These are phyloP conservation scores for Tetrao urogallus DNA, from an alignment of 2,113 vertebrate species.

Conservation along the genomic window DNA sequence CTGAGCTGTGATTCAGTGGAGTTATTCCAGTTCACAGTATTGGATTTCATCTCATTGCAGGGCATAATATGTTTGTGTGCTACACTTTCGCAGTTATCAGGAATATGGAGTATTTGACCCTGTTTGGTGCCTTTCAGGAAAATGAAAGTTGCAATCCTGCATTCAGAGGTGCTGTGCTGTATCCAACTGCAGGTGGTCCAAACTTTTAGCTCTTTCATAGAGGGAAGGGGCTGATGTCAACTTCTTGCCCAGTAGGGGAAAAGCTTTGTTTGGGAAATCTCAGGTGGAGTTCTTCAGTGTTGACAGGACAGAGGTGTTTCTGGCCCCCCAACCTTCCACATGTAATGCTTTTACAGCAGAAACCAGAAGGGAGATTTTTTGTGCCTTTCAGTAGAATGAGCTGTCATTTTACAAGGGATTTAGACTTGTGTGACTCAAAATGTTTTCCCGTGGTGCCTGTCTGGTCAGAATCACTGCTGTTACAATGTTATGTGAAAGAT, in stretches of 20 bases:
- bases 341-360: neutral
- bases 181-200: neutral
- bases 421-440: neutral
- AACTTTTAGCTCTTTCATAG: neutral
- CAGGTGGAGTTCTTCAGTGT: neutral
- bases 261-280: neutral
- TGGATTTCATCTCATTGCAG: neutral
- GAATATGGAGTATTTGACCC: neutral
- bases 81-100: neutral
- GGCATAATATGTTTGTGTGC: neutral
- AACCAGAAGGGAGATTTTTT: neutral
- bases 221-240: neutral
- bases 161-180: neutral
- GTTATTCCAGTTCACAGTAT: neutral
- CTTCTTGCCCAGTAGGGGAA: neutral
- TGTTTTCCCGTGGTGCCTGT: neutral
- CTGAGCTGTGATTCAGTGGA: neutral
- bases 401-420: neutral
- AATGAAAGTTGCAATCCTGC: neutral
- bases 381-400: neutral
- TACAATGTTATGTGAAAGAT: neutral
- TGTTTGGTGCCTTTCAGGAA: neutral
- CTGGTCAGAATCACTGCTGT: neutral
- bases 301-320: neutral
- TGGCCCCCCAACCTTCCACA: accelerated